These are phyloP conservation scores for Mantis religiosa DNA, from an alignment of 2,888 invertebrate genomes.

Conservation along the genomic window DNA sequence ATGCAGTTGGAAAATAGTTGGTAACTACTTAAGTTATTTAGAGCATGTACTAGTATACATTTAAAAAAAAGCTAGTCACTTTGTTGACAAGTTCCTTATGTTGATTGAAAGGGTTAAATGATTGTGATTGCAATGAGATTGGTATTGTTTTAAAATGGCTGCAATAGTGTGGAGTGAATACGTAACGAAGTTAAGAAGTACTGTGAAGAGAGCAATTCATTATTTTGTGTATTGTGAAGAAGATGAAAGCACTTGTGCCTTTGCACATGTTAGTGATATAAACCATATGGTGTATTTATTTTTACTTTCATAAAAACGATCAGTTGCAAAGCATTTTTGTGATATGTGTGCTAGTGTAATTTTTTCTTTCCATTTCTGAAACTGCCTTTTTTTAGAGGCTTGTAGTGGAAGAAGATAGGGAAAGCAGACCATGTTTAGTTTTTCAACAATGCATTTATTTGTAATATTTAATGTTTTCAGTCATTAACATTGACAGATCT, in stretches of 20 bases:
- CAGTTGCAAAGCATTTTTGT: not conserved
- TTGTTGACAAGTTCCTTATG: not conserved
- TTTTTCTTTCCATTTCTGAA: not conserved
- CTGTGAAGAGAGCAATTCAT: not conserved
- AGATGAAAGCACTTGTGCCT: not conserved
- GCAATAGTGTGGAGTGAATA: not conserved
- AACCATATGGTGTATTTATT: not conserved
- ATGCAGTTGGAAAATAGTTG: not conserved
- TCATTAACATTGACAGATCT: not conserved
- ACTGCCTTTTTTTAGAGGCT: not conserved
- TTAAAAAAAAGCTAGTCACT: not conserved
- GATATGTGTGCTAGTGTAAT: not conserved
- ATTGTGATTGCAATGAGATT: not conserved
- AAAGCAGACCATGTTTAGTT: not conserved
- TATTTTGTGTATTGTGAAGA: not conserved
- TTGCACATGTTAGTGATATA: not conserved
- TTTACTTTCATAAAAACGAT: not conserved
- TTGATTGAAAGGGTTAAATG: not conserved
- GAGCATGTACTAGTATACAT: not conserved
- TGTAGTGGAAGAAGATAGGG: not conserved
- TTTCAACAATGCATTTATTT: not conserved
- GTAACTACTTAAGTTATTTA: not conserved
- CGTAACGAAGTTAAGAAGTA: not conserved
- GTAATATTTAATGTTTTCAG: not conserved
- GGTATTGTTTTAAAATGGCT: not conserved